Evolutionary conservation across 2,113 vertebrate species (phyloP).

Genomic region (Forbesichthys papilliferus): DNA sequence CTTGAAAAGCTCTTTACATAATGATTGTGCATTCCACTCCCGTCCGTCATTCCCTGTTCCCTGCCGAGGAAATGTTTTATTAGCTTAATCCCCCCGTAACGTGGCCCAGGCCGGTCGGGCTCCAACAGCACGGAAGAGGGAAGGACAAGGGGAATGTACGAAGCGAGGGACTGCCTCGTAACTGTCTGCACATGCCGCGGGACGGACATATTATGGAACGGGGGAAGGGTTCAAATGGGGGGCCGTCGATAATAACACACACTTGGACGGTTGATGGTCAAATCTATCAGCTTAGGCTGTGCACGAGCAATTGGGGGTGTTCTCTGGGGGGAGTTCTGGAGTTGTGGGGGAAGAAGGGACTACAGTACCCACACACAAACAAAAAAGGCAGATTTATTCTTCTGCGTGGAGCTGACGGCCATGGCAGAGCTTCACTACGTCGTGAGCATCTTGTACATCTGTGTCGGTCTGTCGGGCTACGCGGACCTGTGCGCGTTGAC

Average conservation of each 20-base stretch:
- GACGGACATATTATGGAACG: background rate
- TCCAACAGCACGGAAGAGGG: conserved; percentile 1
- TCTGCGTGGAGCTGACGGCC: too few species aligned
- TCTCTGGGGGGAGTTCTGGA: too few species aligned
- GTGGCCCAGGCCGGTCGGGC: conserved; percentile 18
- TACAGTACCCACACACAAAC: too few species aligned
- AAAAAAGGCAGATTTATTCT: too few species aligned
- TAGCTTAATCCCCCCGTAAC: conserved; percentile 25
- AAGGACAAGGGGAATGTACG: background rate
- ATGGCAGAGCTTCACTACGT: too few species aligned
- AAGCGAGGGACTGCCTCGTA: conserved; percentile 4
- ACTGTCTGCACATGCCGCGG: background rate
- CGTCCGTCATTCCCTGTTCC: background rate
- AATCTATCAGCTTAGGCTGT: background rate
- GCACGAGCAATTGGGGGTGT: too few species aligned
- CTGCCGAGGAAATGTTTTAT: conserved; percentile 19
- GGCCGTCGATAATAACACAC: background rate
- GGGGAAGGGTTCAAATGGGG: background rate
- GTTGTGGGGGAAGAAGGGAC: too few species aligned
- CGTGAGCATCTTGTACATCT: too few species aligned
- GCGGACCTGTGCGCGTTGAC: too few species aligned
- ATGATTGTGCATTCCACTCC: background rate
- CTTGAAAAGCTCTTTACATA: too few species aligned
- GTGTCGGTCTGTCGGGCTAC: too few species aligned
- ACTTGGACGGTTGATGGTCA: background rate